phyloP scores from a whole-genome alignment of 2,888 invertebrate species.

The Phyllotreta cruciferae region DNA sequence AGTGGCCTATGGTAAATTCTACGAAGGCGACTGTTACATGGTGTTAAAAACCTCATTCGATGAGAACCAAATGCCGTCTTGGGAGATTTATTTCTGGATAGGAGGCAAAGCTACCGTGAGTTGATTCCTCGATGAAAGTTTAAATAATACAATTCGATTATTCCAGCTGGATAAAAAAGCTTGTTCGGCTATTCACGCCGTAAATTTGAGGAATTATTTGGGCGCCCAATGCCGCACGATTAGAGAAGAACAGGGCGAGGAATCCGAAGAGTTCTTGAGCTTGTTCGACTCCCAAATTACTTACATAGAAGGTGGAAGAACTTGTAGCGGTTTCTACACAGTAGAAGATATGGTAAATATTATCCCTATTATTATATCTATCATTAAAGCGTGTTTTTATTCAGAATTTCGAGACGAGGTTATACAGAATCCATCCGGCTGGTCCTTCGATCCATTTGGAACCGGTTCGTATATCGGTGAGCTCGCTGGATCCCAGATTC shows the following conservation, averaged over 20 bases:
- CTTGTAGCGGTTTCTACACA: constrained; percentile 95
- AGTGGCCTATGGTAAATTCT: constrained; percentile 96
- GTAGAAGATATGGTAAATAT: constrained; percentile 83
- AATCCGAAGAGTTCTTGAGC: constrained; percentile 93
- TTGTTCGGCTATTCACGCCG: constrained; percentile 98
- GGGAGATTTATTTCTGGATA: constrained; percentile 99
- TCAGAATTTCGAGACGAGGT: constrained; percentile 80
- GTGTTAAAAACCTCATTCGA: constrained; percentile 87
- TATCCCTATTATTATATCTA: neutral
- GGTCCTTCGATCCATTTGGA: constrained; percentile 88
- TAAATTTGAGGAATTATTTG: constrained; percentile 94
- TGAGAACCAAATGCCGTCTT: constrained; percentile 82
- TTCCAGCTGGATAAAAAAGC: constrained; percentile 90
- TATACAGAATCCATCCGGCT: constrained; percentile 90
- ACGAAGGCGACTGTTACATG: constrained; percentile 99
- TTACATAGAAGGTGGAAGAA: constrained; percentile 97
- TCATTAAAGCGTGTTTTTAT: constrained; percentile 1
- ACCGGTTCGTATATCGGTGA: constrained; percentile 75
- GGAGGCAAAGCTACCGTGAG: constrained; percentile 91
- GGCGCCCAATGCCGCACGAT: constrained; percentile 94
- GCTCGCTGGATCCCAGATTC: constrained; percentile 87
- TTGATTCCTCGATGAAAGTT: too few relatives aligned
- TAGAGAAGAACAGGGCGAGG: constrained; percentile 96
- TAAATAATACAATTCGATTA: too few relatives aligned
- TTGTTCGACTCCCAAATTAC: constrained; percentile 90